Conservation (phyloP, 1,140 invertebrate species). For the Bactericera cockerelli region DNA sequence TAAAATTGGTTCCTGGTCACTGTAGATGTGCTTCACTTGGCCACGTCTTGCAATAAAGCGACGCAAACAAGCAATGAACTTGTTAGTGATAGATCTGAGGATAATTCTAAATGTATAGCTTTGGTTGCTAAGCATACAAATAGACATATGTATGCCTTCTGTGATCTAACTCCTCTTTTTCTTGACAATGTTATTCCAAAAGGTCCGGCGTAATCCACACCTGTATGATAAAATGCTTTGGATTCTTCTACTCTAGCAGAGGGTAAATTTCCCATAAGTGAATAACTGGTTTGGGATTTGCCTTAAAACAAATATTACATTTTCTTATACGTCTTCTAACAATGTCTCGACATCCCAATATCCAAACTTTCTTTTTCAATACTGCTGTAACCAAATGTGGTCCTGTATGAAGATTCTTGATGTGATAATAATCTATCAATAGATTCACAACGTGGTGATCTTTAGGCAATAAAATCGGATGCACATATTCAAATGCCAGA, state of each 20-base stretch:
- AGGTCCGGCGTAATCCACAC: conserved; percentile 22
- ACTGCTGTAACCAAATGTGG: conserved; percentile 10
- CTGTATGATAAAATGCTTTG: conserved; percentile 16
- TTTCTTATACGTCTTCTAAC: conserved; percentile 4
- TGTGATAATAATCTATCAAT: conserved; percentile 26
- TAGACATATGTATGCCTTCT: conserved; percentile 25
- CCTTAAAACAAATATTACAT: conserved; percentile 16
- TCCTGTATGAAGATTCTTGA: conserved; percentile 25
- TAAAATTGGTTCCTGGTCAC: conserved; percentile 30
- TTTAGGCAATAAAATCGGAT: conserved; percentile 28
- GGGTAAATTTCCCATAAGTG: conserved; percentile 19
- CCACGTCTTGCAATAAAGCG: conserved; percentile 23
- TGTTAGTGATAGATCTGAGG: conserved; percentile 21
- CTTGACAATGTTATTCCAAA: conserved; percentile 15
- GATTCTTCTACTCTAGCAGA: conserved; percentile 12
- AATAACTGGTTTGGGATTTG: conserved; percentile 1
- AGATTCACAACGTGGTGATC: conserved; percentile 26
- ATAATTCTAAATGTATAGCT: conserved; percentile 26
- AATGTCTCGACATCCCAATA: not conserved
- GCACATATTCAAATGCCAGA: conserved; percentile 22
- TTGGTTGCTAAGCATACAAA: conserved; percentile 25
- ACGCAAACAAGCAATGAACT: conserved; percentile 22
- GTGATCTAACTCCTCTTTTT: conserved; percentile 9
- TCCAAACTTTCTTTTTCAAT: conserved; percentile 12
- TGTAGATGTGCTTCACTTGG: conserved; percentile 22